Conservation (phyloP, 2,888 invertebrate species). For the Caenorhabditis afra region DNA sequence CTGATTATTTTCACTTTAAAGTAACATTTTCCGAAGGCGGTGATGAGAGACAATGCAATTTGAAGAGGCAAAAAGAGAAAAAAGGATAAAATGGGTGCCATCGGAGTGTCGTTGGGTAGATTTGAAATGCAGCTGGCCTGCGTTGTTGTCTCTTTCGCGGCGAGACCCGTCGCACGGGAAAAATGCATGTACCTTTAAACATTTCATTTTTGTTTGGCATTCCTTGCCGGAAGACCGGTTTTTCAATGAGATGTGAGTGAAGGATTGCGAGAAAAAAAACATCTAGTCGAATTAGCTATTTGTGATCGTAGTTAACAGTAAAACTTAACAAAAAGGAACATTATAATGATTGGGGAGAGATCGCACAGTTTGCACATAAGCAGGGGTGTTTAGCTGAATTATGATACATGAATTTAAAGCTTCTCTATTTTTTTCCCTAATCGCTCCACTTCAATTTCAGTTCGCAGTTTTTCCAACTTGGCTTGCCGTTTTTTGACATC, state of each 20-base stretch:
- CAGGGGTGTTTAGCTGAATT: too few relatives aligned
- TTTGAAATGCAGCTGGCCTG: too few relatives aligned
- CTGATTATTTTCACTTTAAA: slow-evolving; percentile 1
- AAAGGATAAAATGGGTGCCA: slow-evolving; percentile 14
- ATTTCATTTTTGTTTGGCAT: slow-evolving; percentile 4
- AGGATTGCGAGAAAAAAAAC: too few relatives aligned
- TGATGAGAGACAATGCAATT: slow-evolving; percentile 12
- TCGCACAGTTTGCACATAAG: too few relatives aligned
- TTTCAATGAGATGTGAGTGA: not conserved
- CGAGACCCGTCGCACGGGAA: slow-evolving; percentile 32
- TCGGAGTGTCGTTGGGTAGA: slow-evolving; percentile 34
- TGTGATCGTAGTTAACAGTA: too few relatives aligned
- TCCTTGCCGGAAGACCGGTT: too few relatives aligned
- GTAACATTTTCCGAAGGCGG: slow-evolving; percentile 12
- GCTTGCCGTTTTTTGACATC: not conserved
- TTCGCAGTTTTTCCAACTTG: too few relatives aligned
- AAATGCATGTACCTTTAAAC: slow-evolving; percentile 46
- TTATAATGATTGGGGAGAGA: too few relatives aligned
- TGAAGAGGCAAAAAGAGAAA: slow-evolving; percentile 23
- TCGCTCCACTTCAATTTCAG: slow-evolving; percentile 7
- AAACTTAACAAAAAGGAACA: too few relatives aligned
- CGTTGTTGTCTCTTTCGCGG: slow-evolving; percentile 6
- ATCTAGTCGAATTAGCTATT: too few relatives aligned
- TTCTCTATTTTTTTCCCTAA: slow-evolving; percentile 18
- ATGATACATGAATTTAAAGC: not conserved